Evolutionary conservation across 2,797 vertebrate species (phyloP).

Genomic region (Acipenser oxyrinchus): DNA sequence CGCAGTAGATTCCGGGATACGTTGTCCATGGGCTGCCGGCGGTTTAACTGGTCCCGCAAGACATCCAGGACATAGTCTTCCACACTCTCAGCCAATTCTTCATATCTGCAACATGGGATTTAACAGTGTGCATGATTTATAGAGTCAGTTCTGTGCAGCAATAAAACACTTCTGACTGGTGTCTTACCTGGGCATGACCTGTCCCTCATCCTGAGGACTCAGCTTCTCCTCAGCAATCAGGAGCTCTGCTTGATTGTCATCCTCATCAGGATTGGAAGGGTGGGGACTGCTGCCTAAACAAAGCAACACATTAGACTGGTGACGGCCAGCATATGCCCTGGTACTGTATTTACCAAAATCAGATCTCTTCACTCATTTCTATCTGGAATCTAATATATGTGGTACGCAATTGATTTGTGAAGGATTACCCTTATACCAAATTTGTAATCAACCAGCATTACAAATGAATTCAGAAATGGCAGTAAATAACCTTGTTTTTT

Average conservation of each 20-base stretch:
- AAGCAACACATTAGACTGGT: background rate
- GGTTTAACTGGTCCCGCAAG: slow-evolving; percentile 86
- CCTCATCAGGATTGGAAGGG: slow-evolving; percentile 88
- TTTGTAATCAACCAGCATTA: too few relatives aligned
- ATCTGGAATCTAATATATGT: too few relatives aligned
- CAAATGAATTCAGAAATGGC: too few relatives aligned
- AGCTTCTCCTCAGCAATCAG: slow-evolving; percentile 96
- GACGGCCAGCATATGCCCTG: too few relatives aligned
- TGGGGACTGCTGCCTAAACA: slow-evolving; percentile 86
- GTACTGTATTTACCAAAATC: too few relatives aligned
- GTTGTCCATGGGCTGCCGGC: slow-evolving; percentile 93
- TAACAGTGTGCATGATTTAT: background rate
- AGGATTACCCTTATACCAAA: too few relatives aligned
- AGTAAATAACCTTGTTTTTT: too few relatives aligned
- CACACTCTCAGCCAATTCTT: slow-evolving; percentile 87
- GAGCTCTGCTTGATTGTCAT: slow-evolving; percentile 88
- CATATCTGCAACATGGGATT: slow-evolving; percentile 69
- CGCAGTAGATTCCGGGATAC: slow-evolving; percentile 93
- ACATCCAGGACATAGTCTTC: slow-evolving; percentile 94
- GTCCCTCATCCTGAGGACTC: slow-evolving; percentile 90
- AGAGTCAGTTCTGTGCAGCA: background rate
- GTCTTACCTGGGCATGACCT: slow-evolving; percentile 85
- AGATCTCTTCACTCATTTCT: too few relatives aligned
- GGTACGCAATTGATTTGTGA: too few relatives aligned
- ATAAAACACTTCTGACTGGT: background rate